phyloP scores from a whole-genome alignment of 2,113 vertebrate species.

The Gulo gulo region DNA sequence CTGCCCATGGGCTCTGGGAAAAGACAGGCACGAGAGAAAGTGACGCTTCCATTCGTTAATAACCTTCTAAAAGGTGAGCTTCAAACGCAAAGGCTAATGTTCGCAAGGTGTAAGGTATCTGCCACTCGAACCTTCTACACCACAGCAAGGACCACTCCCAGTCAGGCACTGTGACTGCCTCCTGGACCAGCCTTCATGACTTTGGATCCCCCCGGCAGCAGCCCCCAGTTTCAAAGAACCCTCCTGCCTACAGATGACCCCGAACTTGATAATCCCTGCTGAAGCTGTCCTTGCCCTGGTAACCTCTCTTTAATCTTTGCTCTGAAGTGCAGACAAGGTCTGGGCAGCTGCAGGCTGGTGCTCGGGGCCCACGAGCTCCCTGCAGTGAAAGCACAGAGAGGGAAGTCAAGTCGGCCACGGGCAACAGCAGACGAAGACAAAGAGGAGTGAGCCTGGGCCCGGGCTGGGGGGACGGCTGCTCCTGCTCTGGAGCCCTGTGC shows the following conservation, averaged over 20 bases:
- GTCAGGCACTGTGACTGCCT: not conserved
- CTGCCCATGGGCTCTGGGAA: slow-evolving; percentile 88
- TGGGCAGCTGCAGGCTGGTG: not conserved
- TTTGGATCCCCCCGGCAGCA: fast-evolving
- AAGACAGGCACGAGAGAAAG: not conserved
- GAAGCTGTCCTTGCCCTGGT: not conserved
- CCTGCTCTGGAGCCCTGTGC: not conserved
- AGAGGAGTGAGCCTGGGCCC: too few species aligned
- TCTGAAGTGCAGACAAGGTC: not conserved
- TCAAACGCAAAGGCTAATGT: not conserved
- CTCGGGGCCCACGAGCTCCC: not conserved
- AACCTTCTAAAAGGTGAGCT: not conserved
- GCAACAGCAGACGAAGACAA: too few species aligned
- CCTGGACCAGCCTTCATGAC: too few species aligned
- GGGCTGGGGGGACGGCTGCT: not conserved
- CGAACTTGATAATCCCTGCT: too few species aligned
- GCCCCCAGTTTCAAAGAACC: too few species aligned
- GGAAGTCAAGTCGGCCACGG: fast-evolving
- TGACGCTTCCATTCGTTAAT: too few species aligned
- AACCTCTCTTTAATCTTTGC: not conserved
- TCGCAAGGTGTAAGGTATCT: too few species aligned
- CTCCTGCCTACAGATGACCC: not conserved
- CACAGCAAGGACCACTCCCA: not conserved
- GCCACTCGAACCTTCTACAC: not conserved
- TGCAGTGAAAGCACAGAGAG: not conserved